These are phyloP conservation scores for Spermophilus dauricus DNA, from an alignment of 2,113 vertebrate genomes.

Conservation along the genomic window DNA sequence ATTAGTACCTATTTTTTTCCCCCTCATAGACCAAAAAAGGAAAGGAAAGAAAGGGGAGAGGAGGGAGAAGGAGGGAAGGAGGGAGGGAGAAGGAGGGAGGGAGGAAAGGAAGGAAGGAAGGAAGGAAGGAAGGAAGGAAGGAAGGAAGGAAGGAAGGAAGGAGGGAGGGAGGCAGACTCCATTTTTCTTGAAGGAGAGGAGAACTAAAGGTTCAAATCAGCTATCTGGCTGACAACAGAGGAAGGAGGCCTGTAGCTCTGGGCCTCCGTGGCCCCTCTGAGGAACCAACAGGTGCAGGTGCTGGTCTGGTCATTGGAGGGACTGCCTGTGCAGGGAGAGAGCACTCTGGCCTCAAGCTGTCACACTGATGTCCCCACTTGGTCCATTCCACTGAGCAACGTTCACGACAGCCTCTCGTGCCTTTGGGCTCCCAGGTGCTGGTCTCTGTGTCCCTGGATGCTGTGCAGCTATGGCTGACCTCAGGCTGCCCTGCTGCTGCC, in stretches of 20 bases:
- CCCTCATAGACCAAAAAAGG: neutral
- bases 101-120: too few species aligned
- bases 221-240: neutral
- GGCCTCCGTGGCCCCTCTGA: accelerated
- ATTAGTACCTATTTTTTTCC: slow-evolving; percentile 57
- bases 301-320: accelerated
- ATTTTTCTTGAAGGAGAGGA: slow-evolving; percentile 17
- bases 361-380: accelerated
- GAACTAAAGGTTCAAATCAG: neutral
- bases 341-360: neutral
- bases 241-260: accelerated
- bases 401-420: neutral
- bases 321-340: accelerated
- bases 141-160: neutral
- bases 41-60: neutral
- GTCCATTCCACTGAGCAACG: accelerated
- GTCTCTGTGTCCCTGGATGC: accelerated
- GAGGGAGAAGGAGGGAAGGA: accelerated
- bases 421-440: neutral
- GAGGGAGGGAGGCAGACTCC: neutral
- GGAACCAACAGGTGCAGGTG: accelerated
- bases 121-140: too few species aligned
- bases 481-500: accelerated
- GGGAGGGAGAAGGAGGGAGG: too few species aligned
- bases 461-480: accelerated